Evolutionary conservation across 2,113 vertebrate genomes (phyloP).

Genomic region (Mus spicilegus): DNA sequence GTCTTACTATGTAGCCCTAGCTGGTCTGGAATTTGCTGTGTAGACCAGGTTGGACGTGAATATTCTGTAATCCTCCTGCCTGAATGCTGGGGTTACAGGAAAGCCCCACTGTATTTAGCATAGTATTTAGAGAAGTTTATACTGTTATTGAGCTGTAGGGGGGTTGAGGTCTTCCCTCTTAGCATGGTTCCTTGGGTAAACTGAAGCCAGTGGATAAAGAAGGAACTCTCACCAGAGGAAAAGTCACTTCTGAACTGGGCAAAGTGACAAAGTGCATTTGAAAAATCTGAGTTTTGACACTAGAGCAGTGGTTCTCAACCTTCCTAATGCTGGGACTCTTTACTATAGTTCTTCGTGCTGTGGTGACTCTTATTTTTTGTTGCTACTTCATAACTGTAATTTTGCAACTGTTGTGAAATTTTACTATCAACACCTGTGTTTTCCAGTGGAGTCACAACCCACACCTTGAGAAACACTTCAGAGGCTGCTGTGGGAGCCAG

Average conservation of each 20-base stretch:
- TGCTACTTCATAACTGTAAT: background rate
- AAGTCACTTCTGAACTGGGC: background rate
- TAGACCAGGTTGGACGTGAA: background rate
- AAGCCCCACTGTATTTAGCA: background rate
- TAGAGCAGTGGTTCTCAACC: no score
- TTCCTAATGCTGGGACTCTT: background rate
- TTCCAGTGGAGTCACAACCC: background rate
- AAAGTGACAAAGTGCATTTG: background rate
- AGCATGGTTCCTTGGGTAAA: background rate
- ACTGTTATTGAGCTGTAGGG: background rate
- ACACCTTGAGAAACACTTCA: background rate
- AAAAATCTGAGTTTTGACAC: background rate
- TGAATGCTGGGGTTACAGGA: background rate
- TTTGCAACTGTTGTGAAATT: background rate
- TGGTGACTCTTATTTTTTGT: background rate
- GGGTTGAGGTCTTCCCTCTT: background rate
- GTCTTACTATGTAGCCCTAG: background rate
- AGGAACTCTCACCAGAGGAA: background rate
- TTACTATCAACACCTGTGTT: background rate
- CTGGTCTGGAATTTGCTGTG: background rate
- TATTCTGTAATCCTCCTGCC: background rate
- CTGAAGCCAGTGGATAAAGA: background rate
- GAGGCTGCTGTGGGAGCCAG: no score
- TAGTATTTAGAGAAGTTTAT: background rate
- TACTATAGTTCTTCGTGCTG: background rate